These are phyloP conservation scores for Acanthosepion esculentum DNA, from an alignment of 2,888 invertebrate species.

Conservation along the genomic window DNA sequence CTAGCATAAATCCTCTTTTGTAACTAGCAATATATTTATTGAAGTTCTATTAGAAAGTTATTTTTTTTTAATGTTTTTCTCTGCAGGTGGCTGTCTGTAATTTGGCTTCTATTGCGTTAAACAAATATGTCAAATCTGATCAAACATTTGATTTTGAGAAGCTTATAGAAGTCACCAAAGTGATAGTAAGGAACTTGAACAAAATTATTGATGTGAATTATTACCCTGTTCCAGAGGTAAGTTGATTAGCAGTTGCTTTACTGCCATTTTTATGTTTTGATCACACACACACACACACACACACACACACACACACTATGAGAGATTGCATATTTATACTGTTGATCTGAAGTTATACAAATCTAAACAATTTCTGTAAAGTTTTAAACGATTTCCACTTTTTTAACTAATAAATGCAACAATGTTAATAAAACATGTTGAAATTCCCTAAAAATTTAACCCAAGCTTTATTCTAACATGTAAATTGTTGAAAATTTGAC, in stretches of 20 bases:
- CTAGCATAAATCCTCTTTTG: no score
- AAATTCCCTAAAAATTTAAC: no score
- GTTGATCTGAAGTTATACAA: no score
- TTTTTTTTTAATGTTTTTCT: constrained; percentile 43
- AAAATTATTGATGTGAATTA: constrained; percentile 97
- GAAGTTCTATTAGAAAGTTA: not conserved
- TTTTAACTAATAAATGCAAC: no score
- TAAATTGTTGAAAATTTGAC: no score
- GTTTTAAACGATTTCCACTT: no score
- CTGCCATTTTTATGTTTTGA: not conserved
- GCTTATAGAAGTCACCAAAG: constrained; percentile 89
- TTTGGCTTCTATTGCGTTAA: constrained; percentile 95
- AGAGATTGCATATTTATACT: not conserved
- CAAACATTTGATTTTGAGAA: constrained; percentile 90
- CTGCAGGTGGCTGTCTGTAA: constrained; percentile 92
- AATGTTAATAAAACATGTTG: no score
- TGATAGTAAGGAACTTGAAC: constrained; percentile 91
- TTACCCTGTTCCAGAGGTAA: constrained; percentile 93
- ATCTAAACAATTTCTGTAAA: no score
- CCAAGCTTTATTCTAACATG: no score
- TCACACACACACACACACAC: no score
- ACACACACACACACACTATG: no score
- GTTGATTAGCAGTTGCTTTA: not conserved
- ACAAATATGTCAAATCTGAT: constrained; percentile 89
- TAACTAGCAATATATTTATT: no score